These are phyloP conservation scores for Hucho hucho DNA, from an alignment of 2,113 vertebrate genomes.

Conservation along the genomic window DNA sequence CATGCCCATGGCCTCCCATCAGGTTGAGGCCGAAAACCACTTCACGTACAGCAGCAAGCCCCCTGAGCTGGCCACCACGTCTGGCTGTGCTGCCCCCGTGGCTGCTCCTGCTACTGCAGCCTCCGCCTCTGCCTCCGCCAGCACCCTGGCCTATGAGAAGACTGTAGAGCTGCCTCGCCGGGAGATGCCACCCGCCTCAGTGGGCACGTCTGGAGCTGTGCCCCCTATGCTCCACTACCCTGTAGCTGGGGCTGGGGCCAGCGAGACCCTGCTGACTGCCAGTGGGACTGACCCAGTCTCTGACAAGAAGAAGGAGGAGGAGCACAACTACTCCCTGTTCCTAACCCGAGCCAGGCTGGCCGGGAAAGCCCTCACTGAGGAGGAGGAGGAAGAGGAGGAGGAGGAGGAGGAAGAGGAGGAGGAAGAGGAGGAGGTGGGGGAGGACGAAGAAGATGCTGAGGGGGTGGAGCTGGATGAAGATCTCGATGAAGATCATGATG, in stretches of 20 bases:
- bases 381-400: constrained; percentile 77
- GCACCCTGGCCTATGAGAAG: constrained; percentile 63
- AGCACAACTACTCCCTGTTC: constrained; percentile 98
- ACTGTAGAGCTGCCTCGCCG: constrained; percentile 62
- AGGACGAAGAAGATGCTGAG: too few species aligned
- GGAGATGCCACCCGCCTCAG: constrained; percentile 36
- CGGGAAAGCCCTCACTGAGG: constrained; percentile 53
- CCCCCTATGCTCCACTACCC: constrained; percentile 60
- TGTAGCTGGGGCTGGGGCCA: constrained; percentile 44
- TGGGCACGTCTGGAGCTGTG: constrained; percentile 49
- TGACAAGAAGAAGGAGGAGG: constrained; percentile 96
- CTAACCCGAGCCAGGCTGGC: constrained; percentile 82
- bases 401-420: constrained; percentile 80
- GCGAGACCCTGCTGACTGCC: constrained; percentile 32
- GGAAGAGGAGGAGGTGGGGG: constrained; percentile 72
- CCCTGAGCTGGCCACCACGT: constrained; percentile 67
- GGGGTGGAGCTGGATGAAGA: too few species aligned
- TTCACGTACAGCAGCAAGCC: constrained; percentile 35
- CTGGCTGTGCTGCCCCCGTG: constrained; percentile 28
- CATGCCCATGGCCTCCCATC: constrained; percentile 19
- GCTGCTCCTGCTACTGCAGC: constrained; percentile 23
- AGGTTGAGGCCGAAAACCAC: constrained; percentile 45
- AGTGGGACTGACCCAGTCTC: constrained; percentile 70
- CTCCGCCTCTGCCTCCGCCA: constrained; percentile 47
- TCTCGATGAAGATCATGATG: constrained; percentile 89